Evolutionary conservation across 2,888 invertebrate genomes (phyloP).

Genomic region (Ctena decussata): DNA sequence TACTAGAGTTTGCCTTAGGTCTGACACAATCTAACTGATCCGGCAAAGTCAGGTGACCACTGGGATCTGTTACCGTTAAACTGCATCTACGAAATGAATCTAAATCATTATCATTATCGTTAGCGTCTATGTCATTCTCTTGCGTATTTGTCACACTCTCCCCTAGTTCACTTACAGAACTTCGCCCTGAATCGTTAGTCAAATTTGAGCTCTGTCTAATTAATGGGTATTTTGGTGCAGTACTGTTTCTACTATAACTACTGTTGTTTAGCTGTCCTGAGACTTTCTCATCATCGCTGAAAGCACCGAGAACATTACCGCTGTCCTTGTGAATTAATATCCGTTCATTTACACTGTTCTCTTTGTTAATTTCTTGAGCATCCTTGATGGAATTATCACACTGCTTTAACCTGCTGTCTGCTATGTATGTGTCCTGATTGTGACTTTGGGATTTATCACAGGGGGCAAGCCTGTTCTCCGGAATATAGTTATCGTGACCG

Average conservation of each 20-base stretch:
- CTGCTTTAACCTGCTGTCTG: constrained; percentile 1
- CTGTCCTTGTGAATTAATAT: constrained; percentile 53
- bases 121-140: constrained; percentile 4
- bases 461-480: constrained; percentile 40
- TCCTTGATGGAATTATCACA: constrained; percentile 32
- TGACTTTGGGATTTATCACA: constrained; percentile 41
- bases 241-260: constrained; percentile 28
- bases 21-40: constrained; percentile 45
- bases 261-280: constrained; percentile 22
- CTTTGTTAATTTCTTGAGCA: constrained; percentile 45
- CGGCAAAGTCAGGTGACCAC: constrained; percentile 79
- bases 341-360: constrained; percentile 45
- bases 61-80: constrained; percentile 75
- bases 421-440: neutral
- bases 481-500: constrained; percentile 49
- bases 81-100: constrained; percentile 68
- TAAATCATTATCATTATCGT: constrained; percentile 25
- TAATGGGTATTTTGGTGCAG: constrained; percentile 66
- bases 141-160: constrained; percentile 49
- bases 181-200: constrained; percentile 73
- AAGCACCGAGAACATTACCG: constrained; percentile 51
- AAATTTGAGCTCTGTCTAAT: constrained; percentile 74
- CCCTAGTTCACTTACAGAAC: constrained; percentile 75
- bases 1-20: neutral
- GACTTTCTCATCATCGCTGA: constrained; percentile 35